These are phyloP conservation scores for Rhynchonycteris naso DNA, from an alignment of 2,797 vertebrate species.

Conservation along the genomic window DNA sequence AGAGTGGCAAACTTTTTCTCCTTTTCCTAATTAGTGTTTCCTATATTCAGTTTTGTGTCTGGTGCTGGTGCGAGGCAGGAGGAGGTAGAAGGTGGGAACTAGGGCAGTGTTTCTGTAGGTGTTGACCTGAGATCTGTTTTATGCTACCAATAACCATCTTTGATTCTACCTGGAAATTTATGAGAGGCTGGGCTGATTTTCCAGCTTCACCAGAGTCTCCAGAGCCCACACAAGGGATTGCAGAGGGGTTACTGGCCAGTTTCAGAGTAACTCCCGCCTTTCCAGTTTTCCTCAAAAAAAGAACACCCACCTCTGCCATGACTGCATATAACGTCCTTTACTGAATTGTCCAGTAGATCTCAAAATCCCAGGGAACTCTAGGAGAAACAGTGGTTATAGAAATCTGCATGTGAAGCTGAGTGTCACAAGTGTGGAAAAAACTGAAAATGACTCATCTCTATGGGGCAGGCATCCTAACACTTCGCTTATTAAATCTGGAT, in stretches of 20 bases:
- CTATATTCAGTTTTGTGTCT: neutral
- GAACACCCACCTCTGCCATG: neutral
- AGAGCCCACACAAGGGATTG: neutral
- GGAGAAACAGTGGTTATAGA: neutral
- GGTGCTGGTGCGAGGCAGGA: neutral
- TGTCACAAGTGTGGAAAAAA: neutral
- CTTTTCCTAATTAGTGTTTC: neutral
- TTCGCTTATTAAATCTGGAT: neutral
- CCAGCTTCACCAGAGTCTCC: neutral
- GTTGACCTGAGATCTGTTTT: neutral
- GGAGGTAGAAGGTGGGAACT: neutral
- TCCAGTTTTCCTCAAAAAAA: constrained; percentile 20
- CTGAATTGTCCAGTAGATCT: neutral
- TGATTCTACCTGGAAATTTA: neutral
- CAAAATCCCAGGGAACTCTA: neutral
- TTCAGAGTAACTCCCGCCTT: neutral
- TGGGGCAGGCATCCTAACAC: neutral
- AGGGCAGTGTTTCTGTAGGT: neutral
- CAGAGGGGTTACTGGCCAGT: neutral
- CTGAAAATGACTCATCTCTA: constrained; percentile 21
- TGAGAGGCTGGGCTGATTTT: neutral
- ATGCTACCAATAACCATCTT: neutral
- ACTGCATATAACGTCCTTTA: neutral
- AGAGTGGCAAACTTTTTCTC: neutral
- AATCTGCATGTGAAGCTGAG: constrained; percentile 11